A percentile compares a stretch with the other conserved stretches of the same genome.
Evolutionary conservation across 2,888 invertebrate genomes (phyloP).

Genomic region (Esperia sulphurella): DNA sequence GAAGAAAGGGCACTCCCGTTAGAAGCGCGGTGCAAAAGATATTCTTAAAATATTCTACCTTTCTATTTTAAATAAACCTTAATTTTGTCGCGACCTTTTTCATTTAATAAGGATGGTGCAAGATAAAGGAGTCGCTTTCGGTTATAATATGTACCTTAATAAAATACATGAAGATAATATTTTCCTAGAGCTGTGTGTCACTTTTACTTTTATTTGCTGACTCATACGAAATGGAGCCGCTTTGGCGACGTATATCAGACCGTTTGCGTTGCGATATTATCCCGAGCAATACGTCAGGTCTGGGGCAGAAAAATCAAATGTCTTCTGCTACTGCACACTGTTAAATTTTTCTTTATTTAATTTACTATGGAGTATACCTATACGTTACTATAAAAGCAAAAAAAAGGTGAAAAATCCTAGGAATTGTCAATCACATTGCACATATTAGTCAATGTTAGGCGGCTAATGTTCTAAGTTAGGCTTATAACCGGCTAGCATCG

Average conservation of each 20-base stretch:
- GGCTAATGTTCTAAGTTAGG: no score
- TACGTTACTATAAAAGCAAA: not conserved
- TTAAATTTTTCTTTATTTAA: not conserved
- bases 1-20: slow-evolving; percentile 28
- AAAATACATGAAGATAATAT: slow-evolving; percentile 8
- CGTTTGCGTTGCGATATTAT: slow-evolving; percentile 27
- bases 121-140: not conserved
- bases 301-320: slow-evolving; percentile 28
- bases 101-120: slow-evolving; percentile 11
- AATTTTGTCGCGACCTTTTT: slow-evolving; percentile 22
- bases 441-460: no score
- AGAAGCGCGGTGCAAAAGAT: slow-evolving; percentile 16
- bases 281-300: slow-evolving; percentile 30
- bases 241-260: slow-evolving; percentile 21
- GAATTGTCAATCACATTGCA: no score
- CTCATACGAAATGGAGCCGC: slow-evolving; percentile 23
- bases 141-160: not conserved
- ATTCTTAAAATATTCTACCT: slow-evolving; percentile 8
- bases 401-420: no score
- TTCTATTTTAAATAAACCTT: slow-evolving; percentile 25
- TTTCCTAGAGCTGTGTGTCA: slow-evolving; percentile 13
- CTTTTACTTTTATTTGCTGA: slow-evolving; percentile 29
- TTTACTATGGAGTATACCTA: not conserved
- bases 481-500: no score
- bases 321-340: not conserved